phyloP scores from a whole-genome alignment of 1,140 invertebrate species.

The Heliconius nattereri region DNA sequence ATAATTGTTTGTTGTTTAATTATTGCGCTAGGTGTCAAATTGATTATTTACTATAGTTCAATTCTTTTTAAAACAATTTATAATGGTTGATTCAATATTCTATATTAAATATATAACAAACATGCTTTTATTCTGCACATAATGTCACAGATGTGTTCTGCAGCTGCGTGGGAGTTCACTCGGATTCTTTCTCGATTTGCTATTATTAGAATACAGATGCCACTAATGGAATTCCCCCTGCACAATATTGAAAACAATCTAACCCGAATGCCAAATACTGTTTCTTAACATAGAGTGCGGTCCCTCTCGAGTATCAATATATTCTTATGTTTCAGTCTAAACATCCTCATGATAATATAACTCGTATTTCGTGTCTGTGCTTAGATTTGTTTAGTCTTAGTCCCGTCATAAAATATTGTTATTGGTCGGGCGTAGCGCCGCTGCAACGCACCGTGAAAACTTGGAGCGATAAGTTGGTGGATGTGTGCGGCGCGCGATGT shows the following conservation, averaged over 20 bases:
- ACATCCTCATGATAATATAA: constrained; percentile 21
- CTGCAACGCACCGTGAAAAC: constrained; percentile 22
- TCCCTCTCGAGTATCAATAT: background rate
- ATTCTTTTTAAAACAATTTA: background rate
- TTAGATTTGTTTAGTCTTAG: constrained; percentile 51
- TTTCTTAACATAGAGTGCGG: background rate
- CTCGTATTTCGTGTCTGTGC: constrained; percentile 16
- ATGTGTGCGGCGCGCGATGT: constrained; percentile 42
- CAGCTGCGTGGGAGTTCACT: constrained; percentile 36
- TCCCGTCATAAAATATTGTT: constrained; percentile 39
- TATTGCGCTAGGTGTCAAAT: background rate
- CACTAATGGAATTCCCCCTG: constrained; percentile 5
- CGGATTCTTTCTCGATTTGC: constrained; percentile 34
- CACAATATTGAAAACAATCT: background rate
- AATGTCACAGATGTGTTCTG: constrained; percentile 15
- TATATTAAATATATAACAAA: background rate
- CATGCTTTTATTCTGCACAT: background rate
- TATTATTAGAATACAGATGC: constrained; percentile 38
- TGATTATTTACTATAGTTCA: background rate
- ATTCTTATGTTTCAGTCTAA: constrained; percentile 13
- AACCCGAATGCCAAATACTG: background rate
- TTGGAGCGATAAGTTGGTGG: constrained; percentile 30
- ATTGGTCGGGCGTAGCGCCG: background rate
- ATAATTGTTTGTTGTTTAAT: background rate
- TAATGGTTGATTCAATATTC: background rate